Evolutionary conservation across 2,113 vertebrate species (phyloP).

Genomic region (Thinocorus orbignyianus): DNA sequence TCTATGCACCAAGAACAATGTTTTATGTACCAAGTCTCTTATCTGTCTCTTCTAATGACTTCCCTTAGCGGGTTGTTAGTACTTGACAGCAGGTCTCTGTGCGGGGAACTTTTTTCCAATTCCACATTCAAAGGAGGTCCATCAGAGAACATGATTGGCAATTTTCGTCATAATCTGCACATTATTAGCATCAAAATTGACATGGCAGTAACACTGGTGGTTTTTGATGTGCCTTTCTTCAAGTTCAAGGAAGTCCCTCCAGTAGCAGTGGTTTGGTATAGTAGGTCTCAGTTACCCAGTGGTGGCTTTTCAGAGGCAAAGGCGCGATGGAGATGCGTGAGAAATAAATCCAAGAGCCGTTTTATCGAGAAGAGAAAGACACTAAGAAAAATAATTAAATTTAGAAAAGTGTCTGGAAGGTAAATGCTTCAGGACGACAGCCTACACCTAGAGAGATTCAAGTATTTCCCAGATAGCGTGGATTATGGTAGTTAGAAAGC

Average conservation of each 20-base stretch:
- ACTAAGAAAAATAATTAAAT: slow-evolving; percentile 3
- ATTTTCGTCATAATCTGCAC: slow-evolving; percentile 99
- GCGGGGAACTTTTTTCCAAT: slow-evolving; percentile 96
- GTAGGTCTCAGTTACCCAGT: slow-evolving; percentile 75
- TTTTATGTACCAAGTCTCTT: slow-evolving; percentile 97
- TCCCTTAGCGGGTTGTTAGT: slow-evolving; percentile 99
- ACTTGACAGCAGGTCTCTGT: slow-evolving; percentile 98
- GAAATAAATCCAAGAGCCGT: slow-evolving; percentile 64
- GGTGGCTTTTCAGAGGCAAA: slow-evolving; percentile 75
- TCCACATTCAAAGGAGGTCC: slow-evolving; percentile 97
- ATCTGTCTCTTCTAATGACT: slow-evolving; percentile 99
- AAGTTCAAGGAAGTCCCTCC: slow-evolving; percentile 90
- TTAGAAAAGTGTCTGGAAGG: slow-evolving; percentile 57
- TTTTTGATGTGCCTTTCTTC: slow-evolving; percentile 88
- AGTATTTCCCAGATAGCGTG: slow-evolving; percentile 80
- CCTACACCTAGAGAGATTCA: slow-evolving; percentile 75
- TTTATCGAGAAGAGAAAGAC: slow-evolving; percentile 20
- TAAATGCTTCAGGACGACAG: slow-evolving; percentile 48
- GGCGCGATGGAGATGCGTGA: slow-evolving; percentile 53
- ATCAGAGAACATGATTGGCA: slow-evolving; percentile 99
- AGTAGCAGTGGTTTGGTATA: slow-evolving; percentile 77
- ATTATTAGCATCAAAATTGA: slow-evolving; percentile 99
- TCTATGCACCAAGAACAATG: slow-evolving; percentile 93
- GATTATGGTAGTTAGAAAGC: slow-evolving; percentile 52
- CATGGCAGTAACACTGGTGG: slow-evolving; percentile 89